Conservation (phyloP, 2,113 vertebrate genomes). For the Epinephelus cyanopodus region DNA sequence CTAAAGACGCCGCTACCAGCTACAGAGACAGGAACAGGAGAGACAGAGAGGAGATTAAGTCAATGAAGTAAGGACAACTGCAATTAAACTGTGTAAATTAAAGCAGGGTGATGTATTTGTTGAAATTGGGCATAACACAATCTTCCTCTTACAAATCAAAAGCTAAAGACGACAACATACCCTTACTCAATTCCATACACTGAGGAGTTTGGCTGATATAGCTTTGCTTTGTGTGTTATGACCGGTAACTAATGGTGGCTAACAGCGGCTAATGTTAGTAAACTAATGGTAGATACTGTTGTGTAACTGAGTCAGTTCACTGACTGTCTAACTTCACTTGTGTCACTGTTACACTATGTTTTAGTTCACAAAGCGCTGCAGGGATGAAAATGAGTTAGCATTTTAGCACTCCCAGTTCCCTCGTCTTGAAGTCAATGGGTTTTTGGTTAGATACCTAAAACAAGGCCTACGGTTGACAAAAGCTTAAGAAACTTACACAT, state of each 20-base stretch:
- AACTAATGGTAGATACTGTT: neutral
- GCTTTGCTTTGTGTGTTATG: neutral
- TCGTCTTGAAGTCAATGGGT: too few relatives aligned
- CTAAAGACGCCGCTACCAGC: constrained; percentile 90
- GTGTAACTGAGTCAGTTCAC: neutral
- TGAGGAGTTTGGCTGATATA: too few relatives aligned
- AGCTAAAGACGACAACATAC: too few relatives aligned
- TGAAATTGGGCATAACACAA: neutral
- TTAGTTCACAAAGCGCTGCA: neutral
- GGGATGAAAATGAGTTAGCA: too few relatives aligned
- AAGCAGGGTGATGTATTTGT: neutral
- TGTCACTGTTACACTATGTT: neutral
- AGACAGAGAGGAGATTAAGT: neutral
- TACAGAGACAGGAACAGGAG: constrained; percentile 58
- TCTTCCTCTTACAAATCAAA: neutral
- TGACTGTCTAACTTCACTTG: neutral
- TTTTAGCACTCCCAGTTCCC: too few relatives aligned
- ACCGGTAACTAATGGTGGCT: neutral
- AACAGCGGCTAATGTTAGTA: neutral
- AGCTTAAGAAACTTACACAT: too few relatives aligned
- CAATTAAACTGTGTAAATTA: neutral
- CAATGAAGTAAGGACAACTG: neutral
- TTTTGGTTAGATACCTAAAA: too few relatives aligned
- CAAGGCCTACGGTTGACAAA: too few relatives aligned
- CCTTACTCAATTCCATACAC: too few relatives aligned